These are phyloP conservation scores for Hartigia nigra DNA, from an alignment of 2,888 invertebrate species.

Conservation along the genomic window DNA sequence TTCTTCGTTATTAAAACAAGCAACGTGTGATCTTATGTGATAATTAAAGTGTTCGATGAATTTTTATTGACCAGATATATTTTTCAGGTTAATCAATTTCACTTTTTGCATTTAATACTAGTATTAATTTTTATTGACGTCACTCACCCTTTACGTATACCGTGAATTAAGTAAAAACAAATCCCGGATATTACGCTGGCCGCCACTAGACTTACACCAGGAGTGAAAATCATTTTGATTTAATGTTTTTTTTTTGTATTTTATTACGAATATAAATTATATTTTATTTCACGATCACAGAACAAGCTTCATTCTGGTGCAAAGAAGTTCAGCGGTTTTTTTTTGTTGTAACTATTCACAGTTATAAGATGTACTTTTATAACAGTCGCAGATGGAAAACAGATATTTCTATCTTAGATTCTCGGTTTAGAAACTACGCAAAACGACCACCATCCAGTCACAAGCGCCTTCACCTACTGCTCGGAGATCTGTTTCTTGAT, in stretches of 20 bases:
- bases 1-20: neutral
- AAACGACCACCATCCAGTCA: slow-evolving; percentile 17
- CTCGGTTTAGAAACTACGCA: neutral
- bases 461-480: slow-evolving; percentile 27
- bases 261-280: neutral
- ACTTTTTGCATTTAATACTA: neutral
- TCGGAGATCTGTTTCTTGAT: slow-evolving; percentile 17
- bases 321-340: neutral
- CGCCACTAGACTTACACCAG: slow-evolving; percentile 74
- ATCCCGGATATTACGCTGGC: slow-evolving; percentile 79
- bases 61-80: slow-evolving; percentile 6
- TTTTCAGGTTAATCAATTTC: neutral
- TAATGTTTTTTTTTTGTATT: neutral
- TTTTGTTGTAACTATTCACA: neutral
- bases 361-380: neutral
- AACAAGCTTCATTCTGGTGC: neutral
- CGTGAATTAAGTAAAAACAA: slow-evolving; percentile 73
- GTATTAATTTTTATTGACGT: neutral
- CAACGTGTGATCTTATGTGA: neutral
- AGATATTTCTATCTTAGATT: neutral
- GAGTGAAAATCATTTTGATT: slow-evolving; percentile 66
- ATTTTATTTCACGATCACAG: neutral
- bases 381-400: neutral
- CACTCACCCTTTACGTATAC: slow-evolving; percentile 71
- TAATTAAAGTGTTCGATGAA: slow-evolving; percentile 8